These are phyloP conservation scores for Xanthia togata DNA, from an alignment of 2,888 invertebrate species.

Conservation along the genomic window DNA sequence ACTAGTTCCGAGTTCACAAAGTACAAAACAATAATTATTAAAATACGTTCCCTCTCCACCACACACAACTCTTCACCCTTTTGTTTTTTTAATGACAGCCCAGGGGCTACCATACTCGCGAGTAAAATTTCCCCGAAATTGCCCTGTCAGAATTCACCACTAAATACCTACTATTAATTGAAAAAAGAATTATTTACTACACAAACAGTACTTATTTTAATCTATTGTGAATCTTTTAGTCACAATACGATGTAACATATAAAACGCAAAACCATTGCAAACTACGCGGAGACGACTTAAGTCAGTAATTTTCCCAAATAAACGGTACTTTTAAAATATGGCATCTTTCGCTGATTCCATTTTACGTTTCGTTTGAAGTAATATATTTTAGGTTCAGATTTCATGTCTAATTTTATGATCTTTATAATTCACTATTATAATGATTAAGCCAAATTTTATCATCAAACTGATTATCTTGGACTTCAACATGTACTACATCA, in stretches of 20 bases:
- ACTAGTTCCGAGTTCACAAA: neutral
- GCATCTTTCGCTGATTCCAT: neutral
- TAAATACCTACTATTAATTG: neutral
- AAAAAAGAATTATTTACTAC: too few species aligned
- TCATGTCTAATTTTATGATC: neutral
- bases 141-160: neutral
- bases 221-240: neutral
- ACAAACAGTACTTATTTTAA: neutral
- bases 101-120: slow-evolving; percentile 20
- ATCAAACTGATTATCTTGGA: neutral
- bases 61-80: neutral
- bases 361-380: slow-evolving; percentile 30
- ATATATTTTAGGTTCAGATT: neutral
- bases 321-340: slow-evolving; percentile 8
- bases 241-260: neutral
- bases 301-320: slow-evolving; percentile 10
- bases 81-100: slow-evolving; percentile 38
- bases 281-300: too few species aligned
- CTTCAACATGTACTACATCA: neutral
- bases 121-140: neutral
- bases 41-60: neutral
- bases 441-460: fast-evolving
- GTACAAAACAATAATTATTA: neutral
- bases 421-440: neutral
- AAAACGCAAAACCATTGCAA: neutral